These are phyloP conservation scores for Caerostris extrusa DNA, from an alignment of 1,140 invertebrate species.

Conservation along the genomic window DNA sequence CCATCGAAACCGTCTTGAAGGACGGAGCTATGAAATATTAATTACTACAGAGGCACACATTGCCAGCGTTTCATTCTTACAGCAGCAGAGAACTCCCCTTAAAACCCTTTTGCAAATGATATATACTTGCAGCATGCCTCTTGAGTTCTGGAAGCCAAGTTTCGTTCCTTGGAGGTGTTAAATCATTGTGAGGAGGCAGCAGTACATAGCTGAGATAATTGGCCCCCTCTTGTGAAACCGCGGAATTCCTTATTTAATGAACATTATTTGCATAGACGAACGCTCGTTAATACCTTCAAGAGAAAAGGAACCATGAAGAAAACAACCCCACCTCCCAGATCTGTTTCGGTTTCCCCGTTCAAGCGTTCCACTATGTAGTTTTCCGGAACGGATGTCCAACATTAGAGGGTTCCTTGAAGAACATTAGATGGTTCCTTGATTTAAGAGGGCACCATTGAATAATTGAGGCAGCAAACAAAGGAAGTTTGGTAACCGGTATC, in stretches of 20 bases:
- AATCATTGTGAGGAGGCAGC: slow-evolving; percentile 17
- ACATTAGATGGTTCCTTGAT: background rate
- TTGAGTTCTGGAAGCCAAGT: background rate
- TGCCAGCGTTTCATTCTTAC: background rate
- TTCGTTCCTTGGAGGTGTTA: background rate
- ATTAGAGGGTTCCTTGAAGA: background rate
- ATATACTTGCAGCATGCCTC: background rate
- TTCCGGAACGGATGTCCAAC: background rate
- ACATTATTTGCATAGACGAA: background rate
- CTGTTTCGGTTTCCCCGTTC: background rate
- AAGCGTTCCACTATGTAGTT: background rate
- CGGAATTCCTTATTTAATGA: slow-evolving; percentile 15
- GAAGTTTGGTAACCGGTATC: background rate
- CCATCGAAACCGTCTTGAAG: background rate
- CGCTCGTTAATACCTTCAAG: background rate
- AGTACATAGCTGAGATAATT: background rate
- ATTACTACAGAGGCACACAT: background rate
- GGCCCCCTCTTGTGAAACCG: background rate
- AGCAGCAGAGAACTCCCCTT: background rate
- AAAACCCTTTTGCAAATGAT: background rate
- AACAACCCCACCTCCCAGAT: background rate
- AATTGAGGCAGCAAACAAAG: background rate
- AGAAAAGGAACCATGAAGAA: background rate
- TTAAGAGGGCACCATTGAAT: background rate
- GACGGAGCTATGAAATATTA: background rate